A percentile compares a stretch with the other conserved stretches of the same genome.
Conservation (phyloP, 37 sponge, comb jelly and placozoan genomes). For the Tethya wilhelma region DNA sequence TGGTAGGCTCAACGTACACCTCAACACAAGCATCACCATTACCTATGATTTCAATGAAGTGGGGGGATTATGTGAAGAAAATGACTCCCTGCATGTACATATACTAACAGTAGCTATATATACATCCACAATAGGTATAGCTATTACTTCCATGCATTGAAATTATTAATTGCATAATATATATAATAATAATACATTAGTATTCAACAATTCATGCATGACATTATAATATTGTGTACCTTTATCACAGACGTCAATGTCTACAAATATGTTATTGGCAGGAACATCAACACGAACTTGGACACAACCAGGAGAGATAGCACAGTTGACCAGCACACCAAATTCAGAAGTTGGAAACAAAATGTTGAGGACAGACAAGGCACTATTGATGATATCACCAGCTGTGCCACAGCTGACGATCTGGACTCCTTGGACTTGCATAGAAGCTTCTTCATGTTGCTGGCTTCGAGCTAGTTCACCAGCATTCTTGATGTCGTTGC, state of each 20-base stretch:
- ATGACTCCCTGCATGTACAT: too few relatives aligned
- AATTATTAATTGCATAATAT: too few relatives aligned
- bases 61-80: too few relatives aligned
- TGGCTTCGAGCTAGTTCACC: too few relatives aligned
- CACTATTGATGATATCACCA: background rate
- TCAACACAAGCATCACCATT: background rate
- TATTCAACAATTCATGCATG: too few relatives aligned
- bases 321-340: background rate
- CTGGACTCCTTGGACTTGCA: background rate
- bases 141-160: background rate
- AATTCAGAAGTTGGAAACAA: background rate
- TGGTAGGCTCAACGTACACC: background rate
- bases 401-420: background rate
- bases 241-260: background rate
- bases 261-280: background rate
- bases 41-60: background rate
- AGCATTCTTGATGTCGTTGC: too few relatives aligned
- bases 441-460: background rate
- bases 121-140: background rate
- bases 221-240: too few relatives aligned
- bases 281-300: constrained; percentile 7
- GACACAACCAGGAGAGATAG: background rate
- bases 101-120: background rate
- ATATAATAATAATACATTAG: too few relatives aligned
- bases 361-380: background rate